Conservation (phyloP, 2,888 invertebrate genomes). For the Dendrolimus pini region DNA sequence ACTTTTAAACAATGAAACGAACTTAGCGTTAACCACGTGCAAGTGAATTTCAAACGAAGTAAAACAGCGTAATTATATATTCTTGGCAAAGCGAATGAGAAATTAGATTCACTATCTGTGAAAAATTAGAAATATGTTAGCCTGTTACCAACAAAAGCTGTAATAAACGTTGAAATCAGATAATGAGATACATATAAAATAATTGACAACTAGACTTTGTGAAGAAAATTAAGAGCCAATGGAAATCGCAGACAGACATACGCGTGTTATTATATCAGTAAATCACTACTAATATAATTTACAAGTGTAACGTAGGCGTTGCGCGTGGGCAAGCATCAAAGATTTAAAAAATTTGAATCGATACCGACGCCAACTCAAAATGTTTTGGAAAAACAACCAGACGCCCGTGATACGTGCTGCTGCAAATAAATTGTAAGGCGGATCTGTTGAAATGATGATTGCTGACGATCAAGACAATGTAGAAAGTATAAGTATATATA, state of each 20-base stretch:
- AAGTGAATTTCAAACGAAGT: too few relatives aligned
- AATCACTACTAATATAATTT: constrained; percentile 20
- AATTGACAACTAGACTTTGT: neutral
- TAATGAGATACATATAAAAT: neutral
- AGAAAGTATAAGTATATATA: too few relatives aligned
- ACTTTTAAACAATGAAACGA: too few relatives aligned
- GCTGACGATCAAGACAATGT: too few relatives aligned
- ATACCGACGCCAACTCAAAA: constrained; percentile 19
- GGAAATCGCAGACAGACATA: neutral
- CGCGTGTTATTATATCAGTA: constrained; percentile 6
- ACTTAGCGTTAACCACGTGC: too few relatives aligned
- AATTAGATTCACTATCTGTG: too few relatives aligned
- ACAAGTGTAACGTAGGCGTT: constrained; percentile 23
- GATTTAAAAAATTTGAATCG: constrained; percentile 22
- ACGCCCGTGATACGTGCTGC: constrained; percentile 12
- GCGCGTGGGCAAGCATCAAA: constrained; percentile 34
- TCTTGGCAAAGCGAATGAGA: too few relatives aligned
- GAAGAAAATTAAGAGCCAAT: neutral
- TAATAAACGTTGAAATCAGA: too few relatives aligned
- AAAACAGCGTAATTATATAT: too few relatives aligned
- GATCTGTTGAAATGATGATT: too few relatives aligned
- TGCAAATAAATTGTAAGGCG: neutral
- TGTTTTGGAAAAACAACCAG: constrained; percentile 14
- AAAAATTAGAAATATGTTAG: too few relatives aligned
- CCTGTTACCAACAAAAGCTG: too few relatives aligned